Evolutionary conservation across 2,113 vertebrate species (phyloP).

Genomic region (Neomonachus schauinslandi): DNA sequence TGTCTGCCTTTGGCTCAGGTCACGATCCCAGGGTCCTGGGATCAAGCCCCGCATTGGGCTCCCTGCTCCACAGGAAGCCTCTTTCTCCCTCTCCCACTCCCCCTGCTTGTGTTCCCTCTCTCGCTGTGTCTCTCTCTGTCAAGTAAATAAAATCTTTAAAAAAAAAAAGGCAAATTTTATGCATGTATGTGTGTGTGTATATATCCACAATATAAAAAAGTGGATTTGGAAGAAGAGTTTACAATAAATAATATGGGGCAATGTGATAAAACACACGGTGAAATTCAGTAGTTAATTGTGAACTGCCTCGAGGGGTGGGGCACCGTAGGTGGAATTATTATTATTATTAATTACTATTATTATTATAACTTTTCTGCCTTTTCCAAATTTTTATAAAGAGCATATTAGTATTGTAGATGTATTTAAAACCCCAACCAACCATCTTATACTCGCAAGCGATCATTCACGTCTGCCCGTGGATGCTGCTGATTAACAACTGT

Average conservation of each 20-base stretch:
- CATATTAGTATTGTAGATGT: not conserved
- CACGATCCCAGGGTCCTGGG: no score
- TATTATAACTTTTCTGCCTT: not conserved
- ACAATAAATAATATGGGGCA: fast-evolving
- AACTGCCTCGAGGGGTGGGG: not conserved
- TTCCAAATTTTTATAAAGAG: not conserved
- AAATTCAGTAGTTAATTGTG: not conserved
- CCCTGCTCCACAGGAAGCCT: no score
- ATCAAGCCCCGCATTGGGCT: no score
- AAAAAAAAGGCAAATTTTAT: not conserved
- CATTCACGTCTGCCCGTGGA: fast-evolving
- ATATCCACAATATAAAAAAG: not conserved
- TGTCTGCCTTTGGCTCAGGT: no score
- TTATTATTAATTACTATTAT: not conserved
- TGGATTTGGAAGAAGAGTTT: not conserved
- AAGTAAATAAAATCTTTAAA: no score
- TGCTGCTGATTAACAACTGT: fast-evolving
- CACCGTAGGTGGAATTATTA: fast-evolving
- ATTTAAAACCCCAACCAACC: not conserved
- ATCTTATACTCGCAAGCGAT: not conserved
- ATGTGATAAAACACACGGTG: fast-evolving
- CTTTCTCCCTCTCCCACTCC: no score
- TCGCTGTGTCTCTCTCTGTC: no score
- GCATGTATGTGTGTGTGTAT: not conserved
- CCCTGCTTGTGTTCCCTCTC: no score